Evolutionary conservation across 2,797 vertebrate genomes (phyloP), one percentile per base, ranked within the genome.

Genomic region (Scleropages formosus): DNA sequence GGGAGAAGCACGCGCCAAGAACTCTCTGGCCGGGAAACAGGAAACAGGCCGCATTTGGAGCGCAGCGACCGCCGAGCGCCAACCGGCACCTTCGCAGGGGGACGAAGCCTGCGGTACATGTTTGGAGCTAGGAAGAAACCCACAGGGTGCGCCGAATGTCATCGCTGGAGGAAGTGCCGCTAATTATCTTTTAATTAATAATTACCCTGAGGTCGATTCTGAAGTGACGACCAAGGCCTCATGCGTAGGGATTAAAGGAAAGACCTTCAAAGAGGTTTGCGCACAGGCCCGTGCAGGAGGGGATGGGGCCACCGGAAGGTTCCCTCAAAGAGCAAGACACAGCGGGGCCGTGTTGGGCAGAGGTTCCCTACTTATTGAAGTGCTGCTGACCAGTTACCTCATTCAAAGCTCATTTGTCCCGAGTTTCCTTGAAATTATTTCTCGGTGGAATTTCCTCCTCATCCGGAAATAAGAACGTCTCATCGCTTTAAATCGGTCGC

Each of bases 151-250:
- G 3, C 4, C 9, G 68, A 56, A 39, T 11, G 16, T 22, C 68
- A 39, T 7, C 68, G 31, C 0, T 9, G 51, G 49, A 31, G 51
- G 24, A 16, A 1, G 9, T 53, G 9, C 3, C 7, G 26, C 24
- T 56, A 56, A 71, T 71, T 26, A 71, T 71, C 27, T 58, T 11
- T 26, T 53, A 56, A 71, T 71, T 58, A 24, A 58, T 18, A 39
- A 58, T 24, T 53, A 58, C 24, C 68, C 68, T 53, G 53, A 18
- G 53, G 53, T 12, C 56, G 53, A 18, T 56, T 56, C 18, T 56
- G 53, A 56, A 56, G 53, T 56, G 12, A 53, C 3, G 53, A 47
- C 68, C 27, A 51, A 26, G 47, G 68, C 49, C 47, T 24, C 51
- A 31, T 18, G 20, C 24, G 22, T 8, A 10, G 49, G 24, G 49